These are phyloP conservation scores for Laticauda colubrina DNA, from an alignment of 2,113 vertebrate genomes.

Conservation along the genomic window DNA sequence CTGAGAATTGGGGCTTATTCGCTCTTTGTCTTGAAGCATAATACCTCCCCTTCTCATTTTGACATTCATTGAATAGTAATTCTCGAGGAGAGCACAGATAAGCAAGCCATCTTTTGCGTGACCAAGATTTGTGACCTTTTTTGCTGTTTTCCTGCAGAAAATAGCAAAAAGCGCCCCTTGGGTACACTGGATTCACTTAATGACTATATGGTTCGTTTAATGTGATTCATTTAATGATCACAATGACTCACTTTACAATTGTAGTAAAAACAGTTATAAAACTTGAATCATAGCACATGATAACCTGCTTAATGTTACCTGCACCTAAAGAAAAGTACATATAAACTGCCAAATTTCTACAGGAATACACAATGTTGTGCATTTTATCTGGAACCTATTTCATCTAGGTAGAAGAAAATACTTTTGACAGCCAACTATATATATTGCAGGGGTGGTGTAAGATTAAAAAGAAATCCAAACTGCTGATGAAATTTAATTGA, in stretches of 20 bases:
- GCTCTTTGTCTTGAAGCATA: background rate
- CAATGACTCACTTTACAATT: background rate
- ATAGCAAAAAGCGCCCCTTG: background rate
- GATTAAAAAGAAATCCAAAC: background rate
- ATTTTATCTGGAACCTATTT: background rate
- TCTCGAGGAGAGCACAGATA: background rate
- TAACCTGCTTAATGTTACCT: background rate
- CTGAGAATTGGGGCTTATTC: background rate
- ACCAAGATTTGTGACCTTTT: background rate
- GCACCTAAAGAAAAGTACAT: background rate
- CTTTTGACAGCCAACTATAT: background rate
- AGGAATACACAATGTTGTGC: background rate
- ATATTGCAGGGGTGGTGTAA: background rate
- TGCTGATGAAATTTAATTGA: background rate
- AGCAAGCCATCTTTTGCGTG: too few species aligned
- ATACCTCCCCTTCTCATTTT: background rate
- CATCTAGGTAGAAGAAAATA: background rate
- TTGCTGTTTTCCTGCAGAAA: background rate
- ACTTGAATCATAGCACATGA: background rate
- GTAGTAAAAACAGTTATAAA: background rate
- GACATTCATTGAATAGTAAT: background rate
- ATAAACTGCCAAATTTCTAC: background rate
- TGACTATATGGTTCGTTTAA: too few species aligned
- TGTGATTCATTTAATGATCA: background rate
- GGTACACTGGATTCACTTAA: background rate